Conservation (phyloP, 2,888 invertebrate species). For the Dasysyrphus albostriatus region DNA sequence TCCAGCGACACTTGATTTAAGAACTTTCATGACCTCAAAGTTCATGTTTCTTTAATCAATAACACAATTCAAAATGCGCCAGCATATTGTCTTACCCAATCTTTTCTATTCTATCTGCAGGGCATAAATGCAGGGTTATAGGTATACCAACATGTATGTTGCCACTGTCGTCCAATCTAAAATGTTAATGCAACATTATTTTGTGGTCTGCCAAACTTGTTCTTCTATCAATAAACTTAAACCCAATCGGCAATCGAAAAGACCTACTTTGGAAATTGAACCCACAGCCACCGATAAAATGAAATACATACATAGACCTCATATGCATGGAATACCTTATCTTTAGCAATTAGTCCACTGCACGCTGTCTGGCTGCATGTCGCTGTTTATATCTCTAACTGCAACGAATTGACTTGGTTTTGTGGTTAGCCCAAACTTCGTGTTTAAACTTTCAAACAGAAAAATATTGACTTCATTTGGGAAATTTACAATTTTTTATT, state of each 20-base stretch:
- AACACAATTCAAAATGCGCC: not conserved
- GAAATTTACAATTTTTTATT: constrained; percentile 60
- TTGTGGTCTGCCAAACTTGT: constrained; percentile 44
- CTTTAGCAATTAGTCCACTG: constrained; percentile 65
- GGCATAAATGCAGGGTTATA: constrained; percentile 4
- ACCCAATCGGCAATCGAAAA: constrained; percentile 44
- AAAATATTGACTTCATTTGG: constrained; percentile 58
- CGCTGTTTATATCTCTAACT: not conserved
- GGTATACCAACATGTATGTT: too few species aligned
- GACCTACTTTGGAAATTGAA: constrained; percentile 54
- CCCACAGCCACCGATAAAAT: constrained; percentile 42
- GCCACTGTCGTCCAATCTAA: constrained; percentile 32
- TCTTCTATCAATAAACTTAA: constrained; percentile 52
- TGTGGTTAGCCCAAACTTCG: not conserved
- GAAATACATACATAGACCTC: not conserved
- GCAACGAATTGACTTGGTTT: constrained; percentile 12
- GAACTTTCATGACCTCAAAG: not conserved
- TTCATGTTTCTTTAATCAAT: not conserved
- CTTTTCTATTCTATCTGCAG: not conserved
- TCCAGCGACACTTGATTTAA: not conserved
- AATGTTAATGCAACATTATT: constrained; percentile 50
- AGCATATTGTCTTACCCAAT: not conserved
- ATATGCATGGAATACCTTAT: constrained; percentile 49
- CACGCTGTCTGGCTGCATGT: not conserved
- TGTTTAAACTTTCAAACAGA: constrained; percentile 26